Conservation (phyloP, 2,113 vertebrate species). For the Lophura nycthemera region DNA sequence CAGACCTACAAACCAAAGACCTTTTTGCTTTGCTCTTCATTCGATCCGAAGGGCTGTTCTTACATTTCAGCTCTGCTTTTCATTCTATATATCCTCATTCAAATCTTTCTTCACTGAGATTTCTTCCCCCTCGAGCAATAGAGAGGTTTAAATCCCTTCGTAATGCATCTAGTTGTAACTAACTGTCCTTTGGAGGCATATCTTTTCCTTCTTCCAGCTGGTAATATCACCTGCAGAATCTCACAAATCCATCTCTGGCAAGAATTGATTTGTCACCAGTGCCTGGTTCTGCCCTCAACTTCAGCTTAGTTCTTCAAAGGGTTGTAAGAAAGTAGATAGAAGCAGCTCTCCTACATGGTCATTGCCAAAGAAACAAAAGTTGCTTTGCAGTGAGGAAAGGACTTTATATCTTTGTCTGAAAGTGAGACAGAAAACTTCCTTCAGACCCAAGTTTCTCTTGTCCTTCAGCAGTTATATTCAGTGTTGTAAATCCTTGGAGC, state of each 20-base stretch:
- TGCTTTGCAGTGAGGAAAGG: not conserved
- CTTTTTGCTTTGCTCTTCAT: not conserved
- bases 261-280: slow-evolving; percentile 31
- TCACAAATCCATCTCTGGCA: slow-evolving; percentile 39
- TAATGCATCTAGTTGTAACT: slow-evolving; percentile 30
- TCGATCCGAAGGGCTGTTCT: not conserved
- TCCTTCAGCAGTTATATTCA: not conserved
- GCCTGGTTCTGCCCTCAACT: slow-evolving; percentile 13
- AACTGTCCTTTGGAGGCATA: slow-evolving; percentile 7
- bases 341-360: not conserved
- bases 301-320: slow-evolving; percentile 12
- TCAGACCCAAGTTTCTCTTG: not conserved
- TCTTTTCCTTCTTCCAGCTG: slow-evolving; percentile 18
- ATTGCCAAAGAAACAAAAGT: not conserved
- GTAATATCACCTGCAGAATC: slow-evolving; percentile 14
- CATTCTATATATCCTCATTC: not conserved
- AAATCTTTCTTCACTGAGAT: not conserved
- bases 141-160: slow-evolving; percentile 31
- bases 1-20: rapidly evolving
- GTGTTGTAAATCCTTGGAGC: not conserved
- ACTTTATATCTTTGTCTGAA: not conserved
- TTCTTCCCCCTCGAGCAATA: rapidly evolving
- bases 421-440: not conserved
- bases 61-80: not conserved
- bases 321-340: not conserved